Evolutionary conservation across 2,113 vertebrate species (phyloP).

Genomic region (Tonatia bakeri): DNA sequence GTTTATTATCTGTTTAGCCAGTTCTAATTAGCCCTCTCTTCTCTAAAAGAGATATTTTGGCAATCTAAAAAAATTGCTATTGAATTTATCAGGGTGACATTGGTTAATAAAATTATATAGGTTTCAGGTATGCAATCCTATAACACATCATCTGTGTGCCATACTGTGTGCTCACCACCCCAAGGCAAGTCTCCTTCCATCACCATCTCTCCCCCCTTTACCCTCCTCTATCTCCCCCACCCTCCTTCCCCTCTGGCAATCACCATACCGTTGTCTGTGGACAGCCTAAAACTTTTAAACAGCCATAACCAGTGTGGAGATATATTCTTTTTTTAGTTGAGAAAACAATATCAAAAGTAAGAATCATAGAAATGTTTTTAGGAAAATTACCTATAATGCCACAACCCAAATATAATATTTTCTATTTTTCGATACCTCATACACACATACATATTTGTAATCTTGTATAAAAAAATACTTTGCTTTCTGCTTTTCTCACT

Average conservation of each 20-base stretch:
- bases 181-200: not conserved
- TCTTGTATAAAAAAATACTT: not conserved
- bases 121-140: not conserved
- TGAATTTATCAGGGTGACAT: not conserved
- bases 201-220: not conserved
- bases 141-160: not conserved
- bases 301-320: not conserved
- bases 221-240: not conserved
- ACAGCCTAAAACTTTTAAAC: not conserved
- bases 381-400: not conserved
- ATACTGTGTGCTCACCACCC: not conserved
- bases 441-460: not conserved
- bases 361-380: not conserved
- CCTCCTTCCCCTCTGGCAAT: not conserved
- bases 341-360: not conserved
- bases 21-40: not conserved
- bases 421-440: not conserved
- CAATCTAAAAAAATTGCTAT: not conserved
- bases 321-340: not conserved
- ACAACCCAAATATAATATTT: not conserved
- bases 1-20: not conserved
- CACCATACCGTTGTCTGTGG: not conserved
- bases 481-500: constrained; percentile 11
- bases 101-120: not conserved
- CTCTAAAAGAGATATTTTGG: constrained; percentile 2